These are phyloP conservation scores for Salvelinus namaycush DNA, from an alignment of 2,113 vertebrate species.

Conservation along the genomic window DNA sequence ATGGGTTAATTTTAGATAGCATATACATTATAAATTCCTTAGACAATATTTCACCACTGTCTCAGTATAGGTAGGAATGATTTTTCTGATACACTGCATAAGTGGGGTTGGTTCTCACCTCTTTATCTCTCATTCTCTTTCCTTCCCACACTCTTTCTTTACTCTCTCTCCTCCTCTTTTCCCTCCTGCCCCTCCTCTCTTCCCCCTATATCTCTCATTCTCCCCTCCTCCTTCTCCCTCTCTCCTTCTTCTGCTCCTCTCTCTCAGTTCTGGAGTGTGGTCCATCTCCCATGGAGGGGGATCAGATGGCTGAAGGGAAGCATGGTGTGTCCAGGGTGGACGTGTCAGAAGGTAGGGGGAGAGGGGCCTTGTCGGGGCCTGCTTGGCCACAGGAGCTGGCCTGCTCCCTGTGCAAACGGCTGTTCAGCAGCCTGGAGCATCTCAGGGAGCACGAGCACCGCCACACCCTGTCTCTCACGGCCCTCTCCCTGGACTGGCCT, in stretches of 20 bases:
- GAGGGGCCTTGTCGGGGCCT: constrained; percentile 53
- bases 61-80: neutral
- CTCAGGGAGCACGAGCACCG: constrained; percentile 76
- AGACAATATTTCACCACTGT: neutral
- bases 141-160: constrained; percentile 8
- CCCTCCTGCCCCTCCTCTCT: neutral
- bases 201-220: constrained; percentile 8
- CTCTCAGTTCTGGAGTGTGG: constrained; percentile 64
- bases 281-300: constrained; percentile 44
- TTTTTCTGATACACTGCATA: neutral
- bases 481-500: constrained; percentile 67
- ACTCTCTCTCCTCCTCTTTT: constrained; percentile 14
- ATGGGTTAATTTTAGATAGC: neutral
- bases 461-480: constrained; percentile 70
- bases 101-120: neutral
- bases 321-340: constrained; percentile 49
- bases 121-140: constrained; percentile 16
- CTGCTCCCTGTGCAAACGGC: constrained; percentile 81
- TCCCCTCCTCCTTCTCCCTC: constrained; percentile 20
- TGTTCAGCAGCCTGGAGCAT: constrained; percentile 73
- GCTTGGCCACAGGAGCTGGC: constrained; percentile 63
- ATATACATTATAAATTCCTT: neutral
- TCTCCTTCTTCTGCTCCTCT: constrained; percentile 18
- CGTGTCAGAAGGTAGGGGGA: constrained; percentile 44
- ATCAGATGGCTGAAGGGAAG: constrained; percentile 69